Evolutionary conservation across 1,140 invertebrate genomes (phyloP), one percentile per base, ranked within the genome.

Genomic region (Euglossa dilemma): DNA sequence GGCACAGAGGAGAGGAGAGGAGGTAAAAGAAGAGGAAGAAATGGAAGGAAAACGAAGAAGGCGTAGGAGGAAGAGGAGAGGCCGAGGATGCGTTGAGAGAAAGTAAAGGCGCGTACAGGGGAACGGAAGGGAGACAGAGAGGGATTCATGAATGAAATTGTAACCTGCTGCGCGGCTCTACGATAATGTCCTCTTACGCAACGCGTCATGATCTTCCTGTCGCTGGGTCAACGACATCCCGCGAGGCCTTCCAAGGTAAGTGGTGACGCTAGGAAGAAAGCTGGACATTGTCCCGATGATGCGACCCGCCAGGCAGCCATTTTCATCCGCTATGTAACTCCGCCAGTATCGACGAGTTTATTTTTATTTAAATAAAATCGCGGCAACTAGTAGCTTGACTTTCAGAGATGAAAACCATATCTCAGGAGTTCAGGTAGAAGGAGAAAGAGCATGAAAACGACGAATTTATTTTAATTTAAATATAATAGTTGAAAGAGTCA

Each of bases 111-210:
- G 77, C 79, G 71, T 70, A 74, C 36, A 43, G 77, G 76, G 79
- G 81, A 83, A 88, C 85, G 76, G 73, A 75, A 87, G 83, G 80
- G 86, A 88, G 83, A 88, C 64, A 75, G 83, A 90, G 85, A 85
- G 85, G 85, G 88, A 84, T 86, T 90, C 82, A 90, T 92, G 91
- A 92, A 92, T 92, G 90, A 91, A 92, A 91, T 91, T 90, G 91
- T 91, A 92, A 92, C 90, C 86, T 85, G 86, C 83, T 86, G 87
- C 85, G 86, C 76, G 86, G 86, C 87, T 76, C 72, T 87, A 88
- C 89, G 90, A 89, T 91, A 91, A 91, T 87, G 85, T 82, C 70
- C 80, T 87, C 87, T 91, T 92, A 91, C 85, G 90, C 87, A 92
- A 92, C 78, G 80, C 85, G 83, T 91, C 88, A 87, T 85, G 85